Base-by-base conservation (phyloP, 2,888 invertebrate species). In the Synergus umbraculus region DNA sequence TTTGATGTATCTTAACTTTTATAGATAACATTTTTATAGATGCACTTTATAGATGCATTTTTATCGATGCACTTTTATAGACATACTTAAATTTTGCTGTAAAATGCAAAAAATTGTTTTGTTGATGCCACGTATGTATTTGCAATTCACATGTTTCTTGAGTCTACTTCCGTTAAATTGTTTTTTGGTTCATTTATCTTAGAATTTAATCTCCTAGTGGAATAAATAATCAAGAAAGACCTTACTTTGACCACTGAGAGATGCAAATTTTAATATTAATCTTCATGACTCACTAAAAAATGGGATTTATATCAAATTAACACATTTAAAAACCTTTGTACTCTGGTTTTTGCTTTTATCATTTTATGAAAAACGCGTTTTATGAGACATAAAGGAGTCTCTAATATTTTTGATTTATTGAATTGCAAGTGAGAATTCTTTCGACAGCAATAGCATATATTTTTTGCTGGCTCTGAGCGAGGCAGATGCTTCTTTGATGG, bases 221-320 rank as follows among this genome's bases (percentile, higher is more conserved):
- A 58, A 18, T 58, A 58, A 18, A 0, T 18, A 58, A 58, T 18
- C 58, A 18, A 10, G 18, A 58, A 18, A 3, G 9, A 58, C 58
- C 58, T 58, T 18, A n/a, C 10, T 58, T 58, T 18, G n/a, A 58
- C 9, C 9, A 10, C n/a, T 58, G 10, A 58, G 2, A 58, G 54
- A 58, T 58, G 58, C 58, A 58, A 58, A 58, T 58, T 58, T 58
- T 4, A 58, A 58, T 63, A 63, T 63, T 29, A 63, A 13, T 29
- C 29, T 63, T 29, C 13, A 63, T 13, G 63, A 63, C 13, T 29
- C 12, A 29, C 13, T 63, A 2, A 29, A 63, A 63, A 63, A 5
- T 63, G 12, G 10, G 22, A 12, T 29, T 29, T 1, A 63, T 63
- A 29, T 63, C 12, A 63, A 63, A 63, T 29, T 29, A 12, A 63